Evolutionary conservation across 2,113 vertebrate genomes (phyloP).

Genomic region (Pipa parva): DNA sequence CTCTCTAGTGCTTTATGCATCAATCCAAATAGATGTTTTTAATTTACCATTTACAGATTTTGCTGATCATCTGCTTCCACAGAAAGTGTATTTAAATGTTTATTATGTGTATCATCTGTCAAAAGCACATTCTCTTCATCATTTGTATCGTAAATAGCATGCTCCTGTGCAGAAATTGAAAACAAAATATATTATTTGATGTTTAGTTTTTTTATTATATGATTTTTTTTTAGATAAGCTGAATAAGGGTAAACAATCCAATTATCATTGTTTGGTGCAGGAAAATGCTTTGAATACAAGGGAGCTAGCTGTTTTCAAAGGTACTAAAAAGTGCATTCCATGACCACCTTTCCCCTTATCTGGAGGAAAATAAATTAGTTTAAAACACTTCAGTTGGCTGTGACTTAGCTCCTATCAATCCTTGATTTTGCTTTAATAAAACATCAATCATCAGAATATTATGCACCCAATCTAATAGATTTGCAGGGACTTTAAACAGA

Average conservation of each 20-base stretch:
- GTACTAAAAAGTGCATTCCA: constrained; percentile 12
- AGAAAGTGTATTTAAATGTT: constrained; percentile 23
- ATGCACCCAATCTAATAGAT: too few relatives aligned
- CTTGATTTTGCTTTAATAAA: too few relatives aligned
- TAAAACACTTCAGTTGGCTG: constrained; percentile 8
- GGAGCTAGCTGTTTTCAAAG: constrained; percentile 34
- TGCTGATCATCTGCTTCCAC: neutral
- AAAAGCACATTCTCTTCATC: constrained; percentile 27
- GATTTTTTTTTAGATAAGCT: constrained; percentile 26
- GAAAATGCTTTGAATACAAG: constrained; percentile 27
- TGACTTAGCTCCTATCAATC: neutral
- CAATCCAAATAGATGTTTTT: constrained; percentile 4
- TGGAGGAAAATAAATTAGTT: constrained; percentile 30
- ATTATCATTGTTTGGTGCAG: constrained; percentile 25
- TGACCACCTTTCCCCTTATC: constrained; percentile 32
- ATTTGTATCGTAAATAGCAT: constrained; percentile 20
- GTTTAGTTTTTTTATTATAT: constrained; percentile 16
- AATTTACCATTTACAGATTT: constrained; percentile 15
- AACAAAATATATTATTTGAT: constrained; percentile 32
- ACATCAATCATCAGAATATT: too few relatives aligned
- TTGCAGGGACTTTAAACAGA: too few relatives aligned
- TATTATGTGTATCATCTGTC: constrained; percentile 20
- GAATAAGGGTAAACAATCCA: constrained; percentile 3
- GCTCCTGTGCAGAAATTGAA: constrained; percentile 12
- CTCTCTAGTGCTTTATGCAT: neutral